Percentiles rank a stretch among this genome's conserved stretches.
Evolutionary conservation across 2,888 invertebrate species (phyloP).

Genomic region (Dexiosoma caninum): DNA sequence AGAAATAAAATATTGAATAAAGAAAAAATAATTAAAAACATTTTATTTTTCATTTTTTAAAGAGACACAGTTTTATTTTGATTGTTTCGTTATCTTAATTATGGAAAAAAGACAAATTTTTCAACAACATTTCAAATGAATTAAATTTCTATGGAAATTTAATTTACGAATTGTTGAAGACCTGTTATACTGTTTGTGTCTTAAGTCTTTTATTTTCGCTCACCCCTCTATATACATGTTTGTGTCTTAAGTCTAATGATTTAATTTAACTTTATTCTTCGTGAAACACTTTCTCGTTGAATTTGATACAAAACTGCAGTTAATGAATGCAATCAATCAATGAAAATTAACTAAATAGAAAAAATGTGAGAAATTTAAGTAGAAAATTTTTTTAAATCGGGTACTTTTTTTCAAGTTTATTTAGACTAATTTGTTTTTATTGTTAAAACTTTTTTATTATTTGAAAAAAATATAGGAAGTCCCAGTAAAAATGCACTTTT

Average conservation of each 20-base stretch:
- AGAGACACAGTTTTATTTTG: not conserved
- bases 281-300: not conserved
- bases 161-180: slow-evolving; percentile 6
- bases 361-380: too few relatives aligned
- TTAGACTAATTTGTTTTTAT: too few relatives aligned
- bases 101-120: not conserved
- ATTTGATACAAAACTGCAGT: not conserved
- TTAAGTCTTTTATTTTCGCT: not conserved
- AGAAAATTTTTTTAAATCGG: too few relatives aligned
- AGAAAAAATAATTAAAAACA: not conserved
- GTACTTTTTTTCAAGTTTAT: too few relatives aligned
- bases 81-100: not conserved
- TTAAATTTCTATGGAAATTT: not conserved
- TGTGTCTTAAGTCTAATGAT: slow-evolving; percentile 20
- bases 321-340: not conserved
- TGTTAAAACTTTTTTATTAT: too few relatives aligned
- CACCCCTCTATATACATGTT: not conserved
- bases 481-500: too few relatives aligned
- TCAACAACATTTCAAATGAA: not conserved
- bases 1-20: slow-evolving; percentile 10
- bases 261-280: not conserved
- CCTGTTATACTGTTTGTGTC: not conserved
- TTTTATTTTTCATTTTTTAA: not conserved
- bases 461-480: too few relatives aligned
- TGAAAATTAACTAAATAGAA: not conserved